Percentiles rank a stretch among this genome's conserved stretches.
These are phyloP conservation scores for Phymanthus crucifer DNA, from an alignment of 92 coral and sea anemone species.

Conservation along the genomic window DNA sequence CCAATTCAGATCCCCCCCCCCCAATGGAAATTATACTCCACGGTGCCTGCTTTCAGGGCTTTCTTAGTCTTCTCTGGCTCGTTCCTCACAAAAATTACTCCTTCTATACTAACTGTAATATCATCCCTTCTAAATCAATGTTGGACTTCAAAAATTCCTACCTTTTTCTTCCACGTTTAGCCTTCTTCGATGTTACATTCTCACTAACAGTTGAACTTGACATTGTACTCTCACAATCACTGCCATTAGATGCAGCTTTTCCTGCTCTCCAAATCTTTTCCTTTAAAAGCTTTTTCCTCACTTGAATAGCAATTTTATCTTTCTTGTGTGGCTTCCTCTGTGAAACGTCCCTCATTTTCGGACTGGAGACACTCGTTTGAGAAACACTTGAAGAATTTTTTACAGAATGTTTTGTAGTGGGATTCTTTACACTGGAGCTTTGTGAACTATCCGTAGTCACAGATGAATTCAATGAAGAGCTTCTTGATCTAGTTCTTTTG, in stretches of 20 bases:
- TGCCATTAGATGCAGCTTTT: conserved; percentile 7
- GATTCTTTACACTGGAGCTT: neutral
- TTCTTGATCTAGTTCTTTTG: conserved; percentile 26
- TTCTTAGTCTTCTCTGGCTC: too few species aligned
- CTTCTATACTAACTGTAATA: too few species aligned
- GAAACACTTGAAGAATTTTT: conserved; percentile 1
- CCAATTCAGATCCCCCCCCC: too few species aligned
- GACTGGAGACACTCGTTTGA: neutral
- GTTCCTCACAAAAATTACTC: too few species aligned
- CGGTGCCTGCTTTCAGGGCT: too few species aligned
- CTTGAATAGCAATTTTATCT: conserved; percentile 25
- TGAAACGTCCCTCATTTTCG: neutral
- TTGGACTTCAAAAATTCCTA: too few species aligned
- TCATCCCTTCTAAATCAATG: too few species aligned
- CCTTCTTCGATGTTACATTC: neutral
- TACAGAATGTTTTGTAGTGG: neutral
- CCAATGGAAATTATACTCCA: too few species aligned
- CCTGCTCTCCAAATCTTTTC: conserved; percentile 13
- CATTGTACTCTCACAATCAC: conserved; percentile 39
- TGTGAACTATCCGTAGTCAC: conserved; percentile 6
- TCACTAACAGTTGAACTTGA: conserved; percentile 23
- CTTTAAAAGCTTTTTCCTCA: conserved; percentile 20
- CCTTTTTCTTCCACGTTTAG: conserved; percentile 25
- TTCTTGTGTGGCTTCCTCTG: conserved; percentile 1
- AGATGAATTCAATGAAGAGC: conserved; percentile 22